Base-by-base conservation (phyloP, 2,797 vertebrate species). In the Euthynnus affinis region DNA sequence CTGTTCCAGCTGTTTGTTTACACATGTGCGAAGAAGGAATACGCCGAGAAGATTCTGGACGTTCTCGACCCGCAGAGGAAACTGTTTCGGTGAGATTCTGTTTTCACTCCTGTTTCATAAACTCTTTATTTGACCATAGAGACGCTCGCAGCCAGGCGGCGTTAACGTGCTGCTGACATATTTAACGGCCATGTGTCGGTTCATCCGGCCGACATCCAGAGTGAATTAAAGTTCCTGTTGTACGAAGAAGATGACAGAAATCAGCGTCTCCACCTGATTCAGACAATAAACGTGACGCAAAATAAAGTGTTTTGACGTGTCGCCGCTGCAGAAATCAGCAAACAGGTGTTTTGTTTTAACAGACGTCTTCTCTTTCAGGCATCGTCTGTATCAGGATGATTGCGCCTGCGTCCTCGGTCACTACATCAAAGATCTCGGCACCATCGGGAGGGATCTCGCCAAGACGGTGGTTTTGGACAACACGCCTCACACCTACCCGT, bases 391-490 rank as follows among this genome's bases (percentile, higher is more conserved):
- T 78, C 96, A 96, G 89, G 92, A 93, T 0, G 95, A 97, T 17
- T 97, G 97, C 8, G 49, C 92, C 61, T 97, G 97, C 3, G 82
- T 96, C 51, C 86, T 80, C 0, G 96, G 97, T 48, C 96, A 95
- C 92, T 98, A 97, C 83, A 89, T 97, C 80, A 97, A 96, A 90
- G 96, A 97, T 51, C 91, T 98, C 56, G 55, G 57, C 8, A 0
- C 90, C 56, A 92, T 98, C 20, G 92, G 94, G 73, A 93, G 96
- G 71, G 96, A 97, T 66, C 88, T 96, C 59, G 77, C 93, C 37
- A 96, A 95, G 87, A 96, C 86, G 0, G 96, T 97, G 70, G 94
- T 96, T n/a, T 86, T 98, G 87, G 96, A 96, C 86, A 95, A 96
- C 9, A 81, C 89, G 0, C 92, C 94, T 4, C 94, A 97, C 87